A percentile compares a stretch with the other conserved stretches of the same genome.
Conservation (phyloP, 2,888 invertebrate species). For the Calephelis perditalis region DNA sequence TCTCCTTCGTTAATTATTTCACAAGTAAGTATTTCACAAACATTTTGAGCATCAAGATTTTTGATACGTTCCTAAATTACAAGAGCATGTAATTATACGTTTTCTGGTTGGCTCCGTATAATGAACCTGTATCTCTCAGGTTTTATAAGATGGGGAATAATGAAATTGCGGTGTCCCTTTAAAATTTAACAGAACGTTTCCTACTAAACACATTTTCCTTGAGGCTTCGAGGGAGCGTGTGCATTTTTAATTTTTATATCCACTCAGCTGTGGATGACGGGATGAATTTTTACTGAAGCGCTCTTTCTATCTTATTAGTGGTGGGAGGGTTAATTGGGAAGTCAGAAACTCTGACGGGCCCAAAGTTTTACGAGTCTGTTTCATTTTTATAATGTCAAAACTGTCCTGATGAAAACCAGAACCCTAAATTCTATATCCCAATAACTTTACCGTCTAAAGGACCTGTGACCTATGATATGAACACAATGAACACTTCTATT, state of each 20-base stretch:
- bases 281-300: conserved; percentile 69
- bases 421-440: too few species aligned
- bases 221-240: conserved; percentile 58
- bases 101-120: neutral
- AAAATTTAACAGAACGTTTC: conserved; percentile 49
- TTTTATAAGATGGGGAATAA: conserved; percentile 20
- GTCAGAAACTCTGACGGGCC: conserved; percentile 25
- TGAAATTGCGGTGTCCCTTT: conserved; percentile 32
- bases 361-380: neutral
- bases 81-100: conserved; percentile 9
- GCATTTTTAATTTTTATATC: conserved; percentile 73
- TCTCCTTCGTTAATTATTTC: too few species aligned
- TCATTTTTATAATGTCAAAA: neutral
- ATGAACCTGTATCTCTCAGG: conserved; percentile 12
- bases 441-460: too few species aligned
- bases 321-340: conserved; percentile 33
- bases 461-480: too few species aligned
- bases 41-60: neutral
- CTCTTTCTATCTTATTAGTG: conserved; percentile 62
- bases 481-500: too few species aligned
- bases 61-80: conserved; percentile 5
- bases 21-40: neutral
- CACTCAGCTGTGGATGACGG: conserved; percentile 58
- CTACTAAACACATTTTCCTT: conserved; percentile 62
- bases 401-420: too few species aligned